Evolutionary conservation across 2,888 invertebrate genomes (phyloP), one percentile per base, ranked within the genome.

Genomic region (Lasioglossum malachurum): DNA sequence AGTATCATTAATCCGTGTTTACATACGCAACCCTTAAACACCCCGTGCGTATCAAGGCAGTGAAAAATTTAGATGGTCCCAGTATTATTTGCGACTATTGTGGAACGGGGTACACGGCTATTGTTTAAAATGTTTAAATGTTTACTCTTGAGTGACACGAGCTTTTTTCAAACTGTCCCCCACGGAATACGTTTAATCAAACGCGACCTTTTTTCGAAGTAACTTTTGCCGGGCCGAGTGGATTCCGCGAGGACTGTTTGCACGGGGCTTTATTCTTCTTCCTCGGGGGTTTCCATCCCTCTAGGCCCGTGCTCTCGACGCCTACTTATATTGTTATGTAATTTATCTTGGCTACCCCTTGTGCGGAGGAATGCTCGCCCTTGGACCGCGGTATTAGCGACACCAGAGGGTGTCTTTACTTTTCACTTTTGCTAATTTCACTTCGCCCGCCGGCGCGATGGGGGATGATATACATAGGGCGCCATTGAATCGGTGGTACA

Each of bases 351-450:
- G 91, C 92, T 85, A 88, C 92, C 92, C 92, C 88, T 87, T 83
- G 82, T 78, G 85, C 88, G 87, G 88, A 86, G 88, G 91, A 92
- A 93, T 87, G 89, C 90, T 85, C 90, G 64, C 88, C 81, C 80
- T 87, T 81, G 79, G 84, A 78, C 79, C 82, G 76, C 78, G 90
- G 88, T 88, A 92, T 93, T 93, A 92, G 92, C 89, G 88, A 89
- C 90, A 88, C 89, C 90, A 84, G 91, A 87, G 91, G 91, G 91
- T 92, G 90, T 91, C 93, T 91, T 93, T 94, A 94, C 93, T 94
- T 94, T 94, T 94, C 94, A 94, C 94, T 94, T 93, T 94, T 93
- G 91, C 93, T 94, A 94, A 94, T 94, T 94, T 94, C 92, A 82
- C 84, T 82, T 80, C 76, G 74, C 83, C 83, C 74, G 67, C 71